phyloP scores from a whole-genome alignment of 2,888 invertebrate species.

The Scaptomyza caliginosa region DNA sequence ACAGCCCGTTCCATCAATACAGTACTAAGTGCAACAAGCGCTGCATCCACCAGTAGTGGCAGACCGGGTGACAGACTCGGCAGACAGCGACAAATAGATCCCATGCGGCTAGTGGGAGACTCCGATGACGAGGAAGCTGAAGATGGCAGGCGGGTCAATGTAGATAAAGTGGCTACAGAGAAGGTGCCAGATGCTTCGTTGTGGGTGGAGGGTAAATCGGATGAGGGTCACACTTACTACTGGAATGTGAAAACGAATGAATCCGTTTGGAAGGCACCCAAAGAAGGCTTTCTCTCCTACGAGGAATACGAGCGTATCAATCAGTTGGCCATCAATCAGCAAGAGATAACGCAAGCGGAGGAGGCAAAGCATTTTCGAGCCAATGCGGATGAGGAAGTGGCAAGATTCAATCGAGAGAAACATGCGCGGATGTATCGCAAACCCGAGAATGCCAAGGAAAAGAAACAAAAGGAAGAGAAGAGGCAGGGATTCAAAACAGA shows the following conservation, averaged over 20 bases:
- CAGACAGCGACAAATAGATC: conserved; percentile 79
- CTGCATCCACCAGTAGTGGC: conserved; percentile 87
- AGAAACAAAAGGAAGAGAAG: conserved; percentile 82
- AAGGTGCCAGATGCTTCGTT: conserved; percentile 83
- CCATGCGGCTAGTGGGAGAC: conserved; percentile 80
- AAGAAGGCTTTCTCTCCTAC: conserved; percentile 89
- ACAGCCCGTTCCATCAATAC: conserved; percentile 81
- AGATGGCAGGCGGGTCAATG: conserved; percentile 66
- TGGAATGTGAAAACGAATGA: conserved; percentile 94
- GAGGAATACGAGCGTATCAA: conserved; percentile 87
- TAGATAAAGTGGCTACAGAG: conserved; percentile 75
- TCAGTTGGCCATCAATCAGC: conserved; percentile 84
- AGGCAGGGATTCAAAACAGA: conserved; percentile 85
- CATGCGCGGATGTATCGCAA: conserved; percentile 76
- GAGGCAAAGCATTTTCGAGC: conserved; percentile 83
- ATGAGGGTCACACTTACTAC: conserved; percentile 92
- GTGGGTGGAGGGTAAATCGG: conserved; percentile 92
- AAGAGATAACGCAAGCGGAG: conserved; percentile 85
- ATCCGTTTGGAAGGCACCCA: conserved; percentile 90
- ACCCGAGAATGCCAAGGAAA: conserved; percentile 73
- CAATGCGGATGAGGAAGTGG: conserved; percentile 85
- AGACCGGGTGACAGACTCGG: conserved; percentile 80
- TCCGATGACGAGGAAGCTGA: conserved; percentile 80
- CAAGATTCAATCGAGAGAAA: conserved; percentile 83
- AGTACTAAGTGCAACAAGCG: conserved; percentile 72